Percentiles rank a stretch among this genome's conserved stretches.
phyloP scores from a whole-genome alignment of 2,888 invertebrate species.

The Drosophila gaucha region DNA sequence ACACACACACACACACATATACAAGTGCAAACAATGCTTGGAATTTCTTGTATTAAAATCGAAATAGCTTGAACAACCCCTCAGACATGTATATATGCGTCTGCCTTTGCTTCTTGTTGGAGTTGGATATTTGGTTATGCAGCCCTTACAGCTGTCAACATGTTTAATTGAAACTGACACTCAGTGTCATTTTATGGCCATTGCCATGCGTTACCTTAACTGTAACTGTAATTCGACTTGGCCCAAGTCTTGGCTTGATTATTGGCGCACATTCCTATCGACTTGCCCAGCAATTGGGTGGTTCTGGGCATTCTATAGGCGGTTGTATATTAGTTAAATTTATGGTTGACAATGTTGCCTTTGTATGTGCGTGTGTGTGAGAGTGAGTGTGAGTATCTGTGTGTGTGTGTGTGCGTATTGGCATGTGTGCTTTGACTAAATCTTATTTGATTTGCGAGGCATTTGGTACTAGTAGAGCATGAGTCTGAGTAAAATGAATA shows the following conservation, averaged over 20 bases:
- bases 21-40: slow-evolving; percentile 62
- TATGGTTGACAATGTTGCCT: slow-evolving; percentile 51
- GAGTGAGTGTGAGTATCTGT: not conserved
- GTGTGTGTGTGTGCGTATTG: slow-evolving; percentile 10
- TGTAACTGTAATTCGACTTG: slow-evolving; percentile 63
- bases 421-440: slow-evolving; percentile 26
- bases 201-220: slow-evolving; percentile 75
- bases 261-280: slow-evolving; percentile 63
- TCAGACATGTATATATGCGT: slow-evolving; percentile 8
- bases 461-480: not conserved
- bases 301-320: not conserved
- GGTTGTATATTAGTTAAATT: slow-evolving; percentile 74
- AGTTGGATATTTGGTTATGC: slow-evolving; percentile 42
- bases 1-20: slow-evolving; percentile 5
- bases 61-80: slow-evolving; percentile 61
- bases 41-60: slow-evolving; percentile 79
- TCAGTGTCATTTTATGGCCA: slow-evolving; percentile 81
- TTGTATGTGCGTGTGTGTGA: not conserved
- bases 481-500: not conserved
- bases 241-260: slow-evolving; percentile 57
- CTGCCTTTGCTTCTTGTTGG: slow-evolving; percentile 3
- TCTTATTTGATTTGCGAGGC: slow-evolving; percentile 35
- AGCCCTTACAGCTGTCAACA: slow-evolving; percentile 78
- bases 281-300: slow-evolving; percentile 3
- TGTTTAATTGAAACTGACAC: slow-evolving; percentile 83